Evolutionary conservation across 2,888 invertebrate genomes (phyloP).

Genomic region (Latrodectus hesperus): DNA sequence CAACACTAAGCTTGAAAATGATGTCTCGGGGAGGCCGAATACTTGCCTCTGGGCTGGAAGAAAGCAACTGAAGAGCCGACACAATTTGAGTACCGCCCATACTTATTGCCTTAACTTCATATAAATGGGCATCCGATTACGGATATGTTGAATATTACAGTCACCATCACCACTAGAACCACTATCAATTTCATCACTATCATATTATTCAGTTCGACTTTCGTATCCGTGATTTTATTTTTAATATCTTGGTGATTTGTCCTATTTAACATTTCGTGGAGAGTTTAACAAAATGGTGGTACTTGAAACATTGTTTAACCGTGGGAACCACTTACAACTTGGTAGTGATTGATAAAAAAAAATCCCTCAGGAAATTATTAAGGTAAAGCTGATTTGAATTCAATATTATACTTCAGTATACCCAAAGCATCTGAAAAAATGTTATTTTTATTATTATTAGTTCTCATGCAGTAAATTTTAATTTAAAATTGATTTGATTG

Average conservation of each 20-base stretch:
- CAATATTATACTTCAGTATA: no score
- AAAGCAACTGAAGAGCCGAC: not conserved
- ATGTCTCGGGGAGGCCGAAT: slow-evolving; percentile 3
- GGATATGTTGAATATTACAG: not conserved
- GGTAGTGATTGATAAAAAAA: no score
- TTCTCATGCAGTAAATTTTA: no score
- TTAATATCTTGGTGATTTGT: not conserved
- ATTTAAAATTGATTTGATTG: no score
- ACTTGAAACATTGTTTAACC: no score
- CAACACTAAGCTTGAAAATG: slow-evolving; percentile 15
- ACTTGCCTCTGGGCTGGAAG: not conserved
- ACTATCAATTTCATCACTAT: not conserved
- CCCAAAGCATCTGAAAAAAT: no score
- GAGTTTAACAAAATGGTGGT: no score
- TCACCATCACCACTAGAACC: not conserved
- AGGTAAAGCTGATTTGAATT: no score
- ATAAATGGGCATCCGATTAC: not conserved
- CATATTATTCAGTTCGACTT: not conserved
- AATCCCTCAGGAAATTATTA: no score
- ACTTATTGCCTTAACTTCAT: not conserved
- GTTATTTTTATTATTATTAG: no score
- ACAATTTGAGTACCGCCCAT: not conserved
- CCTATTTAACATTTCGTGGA: no score
- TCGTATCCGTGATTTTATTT: not conserved
- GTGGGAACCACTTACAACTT: no score